Evolutionary conservation across 1,140 invertebrate genomes (phyloP).

Genomic region (Thaumatotibia leucotreta): DNA sequence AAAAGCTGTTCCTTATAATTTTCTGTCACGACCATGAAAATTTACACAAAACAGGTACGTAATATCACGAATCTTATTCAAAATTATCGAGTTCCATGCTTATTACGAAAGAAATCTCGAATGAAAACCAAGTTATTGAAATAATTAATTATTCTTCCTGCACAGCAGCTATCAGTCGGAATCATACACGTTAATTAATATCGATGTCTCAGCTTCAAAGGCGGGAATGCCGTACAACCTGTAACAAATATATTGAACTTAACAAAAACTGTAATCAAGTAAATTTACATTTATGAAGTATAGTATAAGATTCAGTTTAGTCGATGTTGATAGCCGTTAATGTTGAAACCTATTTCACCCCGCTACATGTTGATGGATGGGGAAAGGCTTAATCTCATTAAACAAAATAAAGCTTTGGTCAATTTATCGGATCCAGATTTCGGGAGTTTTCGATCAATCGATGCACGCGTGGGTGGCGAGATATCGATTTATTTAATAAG

Average conservation of each 20-base stretch:
- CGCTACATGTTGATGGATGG: constrained; percentile 32
- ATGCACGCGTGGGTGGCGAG: constrained; percentile 19
- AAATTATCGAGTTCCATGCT: too few relatives aligned
- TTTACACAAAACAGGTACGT: too few relatives aligned
- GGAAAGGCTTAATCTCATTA: constrained; percentile 24
- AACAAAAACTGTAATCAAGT: background rate
- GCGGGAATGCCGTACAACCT: constrained; percentile 24
- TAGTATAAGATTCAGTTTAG: background rate
- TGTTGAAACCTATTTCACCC: background rate
- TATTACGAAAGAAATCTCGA: too few relatives aligned
- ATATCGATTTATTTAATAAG: constrained; percentile 42
- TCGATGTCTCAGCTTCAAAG: constrained; percentile 35
- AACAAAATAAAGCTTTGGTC: constrained; percentile 29
- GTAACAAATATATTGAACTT: background rate
- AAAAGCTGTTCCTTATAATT: too few relatives aligned
- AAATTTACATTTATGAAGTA: background rate
- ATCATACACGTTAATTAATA: constrained; percentile 33
- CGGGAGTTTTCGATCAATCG: constrained; percentile 19
- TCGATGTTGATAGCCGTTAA: background rate
- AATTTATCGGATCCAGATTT: constrained; percentile 20
- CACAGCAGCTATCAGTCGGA: constrained; percentile 21
- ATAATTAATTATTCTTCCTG: constrained; percentile 6
- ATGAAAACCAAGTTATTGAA: background rate
- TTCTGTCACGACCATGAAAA: too few relatives aligned
- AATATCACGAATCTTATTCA: too few relatives aligned